Conservation (phyloP, 2,113 vertebrate genomes). For the Corythornis cristatus region DNA sequence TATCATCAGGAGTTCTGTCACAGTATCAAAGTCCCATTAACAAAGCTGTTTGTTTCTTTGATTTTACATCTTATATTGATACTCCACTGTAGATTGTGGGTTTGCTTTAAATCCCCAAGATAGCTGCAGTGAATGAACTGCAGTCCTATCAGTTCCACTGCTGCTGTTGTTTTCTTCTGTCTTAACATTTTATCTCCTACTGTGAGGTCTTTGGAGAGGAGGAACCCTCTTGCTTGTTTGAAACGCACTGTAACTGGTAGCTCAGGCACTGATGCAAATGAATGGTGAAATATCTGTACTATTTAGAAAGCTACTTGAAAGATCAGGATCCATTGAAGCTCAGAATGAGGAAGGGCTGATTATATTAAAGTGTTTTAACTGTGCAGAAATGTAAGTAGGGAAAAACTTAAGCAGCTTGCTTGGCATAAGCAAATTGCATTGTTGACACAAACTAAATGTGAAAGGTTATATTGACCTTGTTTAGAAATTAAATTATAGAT, state of each 20-base stretch:
- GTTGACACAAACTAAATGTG: neutral
- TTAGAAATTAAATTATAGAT: constrained; percentile 23
- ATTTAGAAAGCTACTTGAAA: neutral
- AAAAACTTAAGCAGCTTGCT: neutral
- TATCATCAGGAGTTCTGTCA: neutral
- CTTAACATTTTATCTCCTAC: neutral
- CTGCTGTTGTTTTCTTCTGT: neutral
- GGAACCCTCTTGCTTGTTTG: neutral
- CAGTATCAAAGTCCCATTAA: neutral
- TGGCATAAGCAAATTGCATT: neutral
- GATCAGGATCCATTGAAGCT: neutral
- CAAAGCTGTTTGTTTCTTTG: neutral
- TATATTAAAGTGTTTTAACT: neutral
- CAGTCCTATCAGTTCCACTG: neutral
- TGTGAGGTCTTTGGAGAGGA: neutral
- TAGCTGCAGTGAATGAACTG: neutral
- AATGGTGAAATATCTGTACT: neutral
- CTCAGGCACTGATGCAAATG: neutral
- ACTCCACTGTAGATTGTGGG: neutral
- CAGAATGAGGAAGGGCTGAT: neutral
- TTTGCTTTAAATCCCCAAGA: neutral
- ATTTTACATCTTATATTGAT: neutral
- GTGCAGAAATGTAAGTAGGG: neutral
- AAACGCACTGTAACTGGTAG: neutral
- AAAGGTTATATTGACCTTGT: constrained; percentile 32